phyloP scores from a whole-genome alignment of 1,140 invertebrate genomes.

The Glossosoma conforme region DNA sequence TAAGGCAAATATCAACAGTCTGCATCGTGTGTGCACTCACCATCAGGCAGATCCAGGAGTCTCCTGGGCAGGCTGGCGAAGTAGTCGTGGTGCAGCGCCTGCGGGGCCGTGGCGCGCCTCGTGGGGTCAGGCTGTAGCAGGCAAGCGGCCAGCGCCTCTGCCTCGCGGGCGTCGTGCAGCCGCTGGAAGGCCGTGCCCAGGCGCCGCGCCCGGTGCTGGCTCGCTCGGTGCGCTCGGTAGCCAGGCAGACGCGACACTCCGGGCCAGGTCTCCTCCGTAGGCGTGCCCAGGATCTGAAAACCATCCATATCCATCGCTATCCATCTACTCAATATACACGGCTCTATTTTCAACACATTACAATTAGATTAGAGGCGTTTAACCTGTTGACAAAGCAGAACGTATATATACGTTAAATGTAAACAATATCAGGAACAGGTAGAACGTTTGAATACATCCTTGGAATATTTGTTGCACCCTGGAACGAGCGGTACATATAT shows the following conservation, averaged over 20 bases:
- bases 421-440: not conserved
- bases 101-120: constrained; percentile 78
- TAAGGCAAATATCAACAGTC: not conserved
- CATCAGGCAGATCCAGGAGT: constrained; percentile 85
- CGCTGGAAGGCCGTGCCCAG: constrained; percentile 84
- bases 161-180: constrained; percentile 79
- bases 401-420: no score
- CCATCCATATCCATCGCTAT: not conserved
- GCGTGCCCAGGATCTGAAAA: constrained; percentile 78
- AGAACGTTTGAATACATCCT: no score
- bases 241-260: constrained; percentile 82
- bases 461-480: no score
- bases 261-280: constrained; percentile 85
- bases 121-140: constrained; percentile 86
- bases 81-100: constrained; percentile 85
- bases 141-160: constrained; percentile 79
- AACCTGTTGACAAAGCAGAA: no score
- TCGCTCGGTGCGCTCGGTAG: constrained; percentile 68
- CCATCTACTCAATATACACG: not conserved
- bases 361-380: no score
- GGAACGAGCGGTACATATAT: no score
- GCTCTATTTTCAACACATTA: not conserved
- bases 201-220: constrained; percentile 69
- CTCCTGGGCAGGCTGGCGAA: constrained; percentile 84
- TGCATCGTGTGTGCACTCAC: constrained; percentile 55